Base-by-base conservation (phyloP, 2,888 invertebrate species). In the Lasioglossum marginatum region DNA sequence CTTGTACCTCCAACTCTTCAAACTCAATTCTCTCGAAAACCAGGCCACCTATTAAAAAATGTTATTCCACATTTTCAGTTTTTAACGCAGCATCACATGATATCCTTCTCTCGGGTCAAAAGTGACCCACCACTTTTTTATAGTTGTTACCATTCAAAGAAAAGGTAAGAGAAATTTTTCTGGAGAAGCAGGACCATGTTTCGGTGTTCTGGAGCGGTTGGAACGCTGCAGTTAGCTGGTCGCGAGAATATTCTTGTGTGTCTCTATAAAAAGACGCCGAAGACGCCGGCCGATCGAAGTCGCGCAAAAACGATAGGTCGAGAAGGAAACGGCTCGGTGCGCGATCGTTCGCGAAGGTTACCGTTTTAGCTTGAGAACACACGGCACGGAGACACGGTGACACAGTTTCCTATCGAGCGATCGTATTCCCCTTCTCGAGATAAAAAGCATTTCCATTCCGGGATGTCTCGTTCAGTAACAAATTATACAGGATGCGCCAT, bases 391-490 rank as follows among this genome's bases (percentile, higher is more conserved):
- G 48, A 48, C 48, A 16, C 48, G 63, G 45, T 31, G 66, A 43
- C 48, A 57, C 57, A 40, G 71, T 31, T 68, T 34, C 43, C 43
- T 16, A 70, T 43, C 60, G 63, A 37, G 23, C 70, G 72, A 77
- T 57, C 71, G 40, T n/a, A 16, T 27, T 40, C 66, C 23, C 66
- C 66, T 66, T 19, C 37, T 34, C 40, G 68, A 68, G 68, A 68
- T 68, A 68, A 68, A 68, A 68, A 68, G 37, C 68, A 40, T 68
- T 68, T 68, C 68, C 68, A 68, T 68, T 68, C 68, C 40, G 5
- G 68, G 68, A 37, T 37, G 68, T 68, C 68, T 34, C 73, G 48
- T 74, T 74, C 73, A 37, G 48, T 52, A 34, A 48, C 48, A 68
- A 68, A 68, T 68, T 68, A 40, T 34, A 68, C 66, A 34, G 66